Evolutionary conservation across 2,888 invertebrate species (phyloP).

Genomic region (Dioctria linearis): DNA sequence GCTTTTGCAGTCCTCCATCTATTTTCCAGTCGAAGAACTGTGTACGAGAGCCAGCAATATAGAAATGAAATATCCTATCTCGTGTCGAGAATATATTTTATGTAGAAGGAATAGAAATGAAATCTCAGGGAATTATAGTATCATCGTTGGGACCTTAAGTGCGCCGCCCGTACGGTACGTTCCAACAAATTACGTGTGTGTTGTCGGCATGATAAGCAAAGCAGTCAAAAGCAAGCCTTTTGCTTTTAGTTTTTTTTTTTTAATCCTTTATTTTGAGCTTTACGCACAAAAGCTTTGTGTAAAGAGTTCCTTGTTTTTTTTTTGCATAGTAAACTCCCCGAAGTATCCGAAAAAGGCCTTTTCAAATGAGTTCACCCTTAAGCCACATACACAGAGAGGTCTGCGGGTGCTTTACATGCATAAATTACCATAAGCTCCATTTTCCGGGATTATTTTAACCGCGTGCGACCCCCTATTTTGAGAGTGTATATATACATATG

Average conservation of each 20-base stretch:
- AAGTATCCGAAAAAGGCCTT: not conserved
- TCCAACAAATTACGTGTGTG: slow-evolving; percentile 25
- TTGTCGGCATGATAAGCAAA: slow-evolving; percentile 49
- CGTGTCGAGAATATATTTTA: not conserved
- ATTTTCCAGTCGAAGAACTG: slow-evolving; percentile 52
- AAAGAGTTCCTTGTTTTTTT: not conserved
- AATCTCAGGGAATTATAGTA: slow-evolving; percentile 55
- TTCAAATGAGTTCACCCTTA: slow-evolving; percentile 8
- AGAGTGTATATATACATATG: not conserved
- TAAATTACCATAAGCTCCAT: slow-evolving; percentile 56
- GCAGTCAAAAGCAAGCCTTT: slow-evolving; percentile 8
- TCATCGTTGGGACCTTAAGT: slow-evolving; percentile 53
- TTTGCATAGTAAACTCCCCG: not conserved
- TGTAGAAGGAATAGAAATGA: not conserved
- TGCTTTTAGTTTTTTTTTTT: slow-evolving; percentile 8
- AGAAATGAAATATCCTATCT: too few species aligned
- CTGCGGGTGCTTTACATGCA: slow-evolving; percentile 49
- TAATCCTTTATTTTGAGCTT: slow-evolving; percentile 48
- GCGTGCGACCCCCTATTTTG: slow-evolving; percentile 5
- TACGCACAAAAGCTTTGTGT: slow-evolving; percentile 45
- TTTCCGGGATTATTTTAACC: slow-evolving; percentile 54
- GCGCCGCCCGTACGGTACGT: not conserved
- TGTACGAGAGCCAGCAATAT: slow-evolving; percentile 15
- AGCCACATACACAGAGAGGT: slow-evolving; percentile 17
- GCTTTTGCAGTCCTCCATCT: slow-evolving; percentile 9